Evolutionary conservation across 2,888 invertebrate genomes (phyloP), one percentile per base, ranked within the genome.

Genomic region (Andrena camellia): DNA sequence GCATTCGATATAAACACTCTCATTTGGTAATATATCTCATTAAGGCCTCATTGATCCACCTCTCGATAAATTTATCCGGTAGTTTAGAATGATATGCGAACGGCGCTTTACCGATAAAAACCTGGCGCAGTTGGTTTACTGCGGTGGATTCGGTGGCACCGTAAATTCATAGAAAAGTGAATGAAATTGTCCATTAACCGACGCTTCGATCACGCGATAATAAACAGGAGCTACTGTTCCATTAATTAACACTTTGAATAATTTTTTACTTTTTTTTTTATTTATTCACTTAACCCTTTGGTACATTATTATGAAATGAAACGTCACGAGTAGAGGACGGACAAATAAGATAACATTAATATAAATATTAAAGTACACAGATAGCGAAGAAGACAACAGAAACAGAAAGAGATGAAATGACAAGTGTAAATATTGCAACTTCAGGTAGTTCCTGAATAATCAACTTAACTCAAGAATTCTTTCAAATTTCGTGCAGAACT

Each of bases 41-140:
- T 84, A 84, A 84, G 83, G 82, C 78, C 78, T 67, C 83, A 76
- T 84, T 83, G 78, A 84, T 84, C 83, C 83, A 78, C 83, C 78
- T 68, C 48, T 59, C 68, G 83, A 84, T 84, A 82, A 82, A 82
- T 84, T 84, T 74, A 78, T 78, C 78, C 73, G 48, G 59, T 50
- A 70, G 75, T 82, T 82, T 71, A 72, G 73, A 78, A 77, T 82
- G 74, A 83, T 74, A 74, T 67, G 83, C 73, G 69, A 73, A 73
- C 68, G 20, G 20, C 8, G 35, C n/a, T 64, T n/a, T 26, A 10
- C 77, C 66, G 77, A 77, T 81, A 83, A 81, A 83, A 81, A 77
- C 50, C 59, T 63, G 23, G 1, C 33, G 64, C 60, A 64, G 63
- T 74, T 73, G 77, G 73, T 83, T 83, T 81, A 77, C 73, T 77